Evolutionary conservation across 2,797 vertebrate genomes (phyloP), one percentile per base, ranked within the genome.

Genomic region (Trichosurus vulpecula): DNA sequence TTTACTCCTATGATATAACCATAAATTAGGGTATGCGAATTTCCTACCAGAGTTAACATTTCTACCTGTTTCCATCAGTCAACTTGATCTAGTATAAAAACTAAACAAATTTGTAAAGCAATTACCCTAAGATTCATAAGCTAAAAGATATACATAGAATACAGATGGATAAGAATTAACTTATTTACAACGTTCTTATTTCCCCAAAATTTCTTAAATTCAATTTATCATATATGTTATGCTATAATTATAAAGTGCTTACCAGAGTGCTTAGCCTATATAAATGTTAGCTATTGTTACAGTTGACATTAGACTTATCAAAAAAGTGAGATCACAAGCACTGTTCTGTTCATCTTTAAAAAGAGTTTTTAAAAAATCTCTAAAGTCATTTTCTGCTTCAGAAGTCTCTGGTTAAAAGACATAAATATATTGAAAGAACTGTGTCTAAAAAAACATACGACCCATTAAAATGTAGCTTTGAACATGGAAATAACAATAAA

Each of bases 21-120:
- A 92, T 94, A 74, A 92, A 94, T 6, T 89, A 29, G 29, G 94
- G 91, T 81, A 93, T 51, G 53, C 54, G 89, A 90, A 90, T 97
- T 51, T 96, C n/a, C 95, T 97, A 90, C 11, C 5, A 74, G 55
- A 95, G 90, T 95, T 91, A 92, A 95, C 52, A 92, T 94, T 87
- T 97, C 52, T 92, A 96, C 66, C 16, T 31, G 94, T 53, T 97
- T 94, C 89, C 35, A 47, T 92, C 9, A 93, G 6, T 95, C 92
- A 96, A 10, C 93, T 90, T 96, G 22, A 3, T 96, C 90, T 96
- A 47, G 31, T 95, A 93, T 95, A 94, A 93, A 47, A 92, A 35
- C 92, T 90, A 91, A 96, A 95, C 8, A 81, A 81, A 81, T 47
- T 47, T 81, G 22, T 52, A 14, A 94, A 92, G 30, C 6, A 92